These are phyloP conservation scores for Lepisosteus oculatus DNA, from an alignment of 2,113 vertebrate species.

Conservation along the genomic window DNA sequence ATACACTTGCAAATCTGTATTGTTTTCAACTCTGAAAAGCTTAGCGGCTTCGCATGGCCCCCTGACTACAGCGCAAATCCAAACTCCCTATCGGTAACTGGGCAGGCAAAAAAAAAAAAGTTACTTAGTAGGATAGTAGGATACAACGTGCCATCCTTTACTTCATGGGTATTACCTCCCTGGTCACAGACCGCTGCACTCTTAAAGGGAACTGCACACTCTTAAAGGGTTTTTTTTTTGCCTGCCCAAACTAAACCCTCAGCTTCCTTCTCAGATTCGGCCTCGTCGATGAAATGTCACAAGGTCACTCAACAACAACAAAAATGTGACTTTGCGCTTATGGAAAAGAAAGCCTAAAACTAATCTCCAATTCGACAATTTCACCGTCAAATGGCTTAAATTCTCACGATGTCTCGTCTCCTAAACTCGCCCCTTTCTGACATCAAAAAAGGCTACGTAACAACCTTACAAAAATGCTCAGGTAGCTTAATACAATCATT, in stretches of 20 bases:
- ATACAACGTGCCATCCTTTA: neutral
- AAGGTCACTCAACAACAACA: neutral
- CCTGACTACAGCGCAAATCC: slow-evolving; percentile 9
- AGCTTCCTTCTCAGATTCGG: neutral
- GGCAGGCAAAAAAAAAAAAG: neutral
- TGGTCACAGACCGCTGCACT: neutral
- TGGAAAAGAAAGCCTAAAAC: slow-evolving; percentile 2
- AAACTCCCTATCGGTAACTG: slow-evolving; percentile 13
- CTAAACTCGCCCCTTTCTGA: slow-evolving; percentile 13
- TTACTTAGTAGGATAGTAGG: no score
- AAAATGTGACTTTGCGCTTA: neutral
- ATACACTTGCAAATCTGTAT: neutral
- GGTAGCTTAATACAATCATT: slow-evolving; percentile 70
- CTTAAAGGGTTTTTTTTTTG: slow-evolving; percentile 4
- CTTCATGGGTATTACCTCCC: neutral
- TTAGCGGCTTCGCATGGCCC: slow-evolving; percentile 23
- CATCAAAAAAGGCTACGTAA: slow-evolving; percentile 49
- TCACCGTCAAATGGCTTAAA: slow-evolving; percentile 39
- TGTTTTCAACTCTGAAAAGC: slow-evolving; percentile 26
- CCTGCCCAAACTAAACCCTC: neutral
- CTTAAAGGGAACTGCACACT: neutral
- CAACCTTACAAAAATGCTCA: slow-evolving; percentile 47
- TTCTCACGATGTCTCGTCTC: slow-evolving; percentile 31
- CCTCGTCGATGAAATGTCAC: slow-evolving; percentile 16
- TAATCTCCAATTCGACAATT: slow-evolving; percentile 18